Evolutionary conservation across 1,140 invertebrate genomes (phyloP), one percentile per base, ranked within the genome.

Genomic region (Magallana gigas): DNA sequence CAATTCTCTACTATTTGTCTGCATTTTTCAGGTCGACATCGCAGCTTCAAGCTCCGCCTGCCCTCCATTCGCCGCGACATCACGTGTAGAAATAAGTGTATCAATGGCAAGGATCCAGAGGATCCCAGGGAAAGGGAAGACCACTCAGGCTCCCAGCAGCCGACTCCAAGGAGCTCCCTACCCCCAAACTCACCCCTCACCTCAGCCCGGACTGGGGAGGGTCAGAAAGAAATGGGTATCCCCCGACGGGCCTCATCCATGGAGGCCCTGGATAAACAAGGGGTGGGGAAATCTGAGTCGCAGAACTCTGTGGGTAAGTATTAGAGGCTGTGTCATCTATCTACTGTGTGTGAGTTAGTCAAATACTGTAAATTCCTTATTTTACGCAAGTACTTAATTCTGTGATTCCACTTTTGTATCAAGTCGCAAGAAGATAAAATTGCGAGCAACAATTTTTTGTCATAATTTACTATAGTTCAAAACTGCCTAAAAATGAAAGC

Each of bases 11-110:
- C 36, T 48, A 48, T 3, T 48, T 48, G 36, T 48, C 36, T 48
- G 5, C 5, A 5, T 83, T 82, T 86, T 87, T 23, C 90, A 94
- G 94, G 92, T 92, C 92, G 93, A 29, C 93, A 94, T 85, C 91
- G 91, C 86, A 94, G 93, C 89, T 94, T 94, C 87, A 92, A 92
- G 57, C 90, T 94, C 9, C 93, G 94, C 3, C 91, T 94, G 23
- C 94, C 94, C 16, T 94, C 94, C 60, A 93, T 94, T 68, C 88
- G 94, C 56, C 90, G 92, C 23, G 93, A 94, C 86, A 90, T 94
- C 36, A 88, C 91, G 16, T 81, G 86, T 48, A 90, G 90, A 83
- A 85, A 85, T 87, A 48, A 92, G 90, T 87, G 48, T n/a, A 83
- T 87, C 76, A 86, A 89, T 60, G 89, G 92, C 48, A 87, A 88